Evolutionary conservation across 1,140 invertebrate species (phyloP).

Genomic region (Whitmania pigra): DNA sequence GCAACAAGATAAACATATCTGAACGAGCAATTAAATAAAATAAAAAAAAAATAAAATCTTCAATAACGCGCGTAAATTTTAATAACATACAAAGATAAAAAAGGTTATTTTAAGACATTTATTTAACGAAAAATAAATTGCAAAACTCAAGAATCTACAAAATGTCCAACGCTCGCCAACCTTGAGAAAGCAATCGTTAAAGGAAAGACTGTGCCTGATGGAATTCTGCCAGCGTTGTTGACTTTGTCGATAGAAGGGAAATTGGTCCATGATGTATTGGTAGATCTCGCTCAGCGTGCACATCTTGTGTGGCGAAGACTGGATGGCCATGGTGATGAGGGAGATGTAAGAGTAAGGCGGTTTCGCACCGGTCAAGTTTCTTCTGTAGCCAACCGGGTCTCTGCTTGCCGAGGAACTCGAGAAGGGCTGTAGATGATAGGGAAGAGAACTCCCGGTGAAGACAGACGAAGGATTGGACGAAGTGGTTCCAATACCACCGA

Average conservation of each 20-base stretch:
- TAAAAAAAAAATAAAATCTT: too few relatives aligned
- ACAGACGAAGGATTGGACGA: too few relatives aligned
- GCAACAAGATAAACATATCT: too few relatives aligned
- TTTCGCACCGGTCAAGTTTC: constrained; percentile 50
- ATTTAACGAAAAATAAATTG: too few relatives aligned
- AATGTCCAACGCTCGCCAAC: constrained; percentile 45
- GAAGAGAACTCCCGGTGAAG: too few relatives aligned
- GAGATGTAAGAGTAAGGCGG: constrained; percentile 97
- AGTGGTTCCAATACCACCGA: too few relatives aligned
- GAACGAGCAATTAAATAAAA: too few relatives aligned
- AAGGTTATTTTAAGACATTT: too few relatives aligned
- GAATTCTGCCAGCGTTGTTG: constrained; percentile 97
- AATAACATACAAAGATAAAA: too few relatives aligned
- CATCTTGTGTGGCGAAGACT: constrained; percentile 89
- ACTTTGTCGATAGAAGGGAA: constrained; percentile 88
- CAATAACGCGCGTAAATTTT: too few relatives aligned
- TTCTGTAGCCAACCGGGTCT: background rate
- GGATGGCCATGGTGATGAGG: constrained; percentile 97
- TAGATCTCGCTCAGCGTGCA: constrained; percentile 95
- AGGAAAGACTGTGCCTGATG: constrained; percentile 78
- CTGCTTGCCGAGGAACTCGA: background rate
- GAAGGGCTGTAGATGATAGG: too few relatives aligned
- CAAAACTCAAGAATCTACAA: background rate
- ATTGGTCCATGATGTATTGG: constrained; percentile 98
- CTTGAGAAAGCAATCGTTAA: constrained; percentile 99